phyloP scores from a whole-genome alignment of 2,797 vertebrate genomes.

The Aquila chrysaetos region DNA sequence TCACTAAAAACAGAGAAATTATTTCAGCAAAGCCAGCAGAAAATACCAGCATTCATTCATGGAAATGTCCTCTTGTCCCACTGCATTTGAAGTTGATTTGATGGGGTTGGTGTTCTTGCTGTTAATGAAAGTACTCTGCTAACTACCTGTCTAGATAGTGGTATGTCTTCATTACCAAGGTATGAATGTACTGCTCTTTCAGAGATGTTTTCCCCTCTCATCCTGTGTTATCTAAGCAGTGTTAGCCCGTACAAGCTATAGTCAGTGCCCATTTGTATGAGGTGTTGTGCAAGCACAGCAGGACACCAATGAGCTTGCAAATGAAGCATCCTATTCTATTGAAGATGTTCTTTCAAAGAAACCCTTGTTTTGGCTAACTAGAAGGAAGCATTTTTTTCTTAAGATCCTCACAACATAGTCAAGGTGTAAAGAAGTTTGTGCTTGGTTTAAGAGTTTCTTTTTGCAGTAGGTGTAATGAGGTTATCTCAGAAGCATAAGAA shows the following conservation, averaged over 20 bases:
- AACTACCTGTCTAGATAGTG: background rate
- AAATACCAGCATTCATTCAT: background rate
- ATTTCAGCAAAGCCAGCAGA: background rate
- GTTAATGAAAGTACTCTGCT: background rate
- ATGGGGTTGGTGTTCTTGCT: background rate
- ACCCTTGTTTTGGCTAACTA: background rate
- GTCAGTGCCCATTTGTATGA: too few species aligned
- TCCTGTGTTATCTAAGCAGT: background rate
- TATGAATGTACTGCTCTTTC: background rate
- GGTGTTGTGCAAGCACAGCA: background rate
- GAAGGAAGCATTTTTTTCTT: background rate
- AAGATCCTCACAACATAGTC: background rate
- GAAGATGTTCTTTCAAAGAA: background rate
- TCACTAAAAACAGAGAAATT: background rate
- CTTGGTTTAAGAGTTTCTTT: background rate
- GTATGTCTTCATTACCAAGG: accelerated
- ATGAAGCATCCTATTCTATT: background rate
- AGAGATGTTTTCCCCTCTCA: background rate
- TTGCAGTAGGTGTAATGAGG: background rate
- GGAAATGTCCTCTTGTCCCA: accelerated
- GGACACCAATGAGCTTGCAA: background rate
- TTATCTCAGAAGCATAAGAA: background rate
- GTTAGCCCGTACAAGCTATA: background rate
- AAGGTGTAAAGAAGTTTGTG: background rate
- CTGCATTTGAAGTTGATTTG: background rate